A percentile compares a stretch with the other conserved stretches of the same genome.
Conservation (phyloP, 2,797 vertebrate genomes). For the Lacerta agilis region DNA sequence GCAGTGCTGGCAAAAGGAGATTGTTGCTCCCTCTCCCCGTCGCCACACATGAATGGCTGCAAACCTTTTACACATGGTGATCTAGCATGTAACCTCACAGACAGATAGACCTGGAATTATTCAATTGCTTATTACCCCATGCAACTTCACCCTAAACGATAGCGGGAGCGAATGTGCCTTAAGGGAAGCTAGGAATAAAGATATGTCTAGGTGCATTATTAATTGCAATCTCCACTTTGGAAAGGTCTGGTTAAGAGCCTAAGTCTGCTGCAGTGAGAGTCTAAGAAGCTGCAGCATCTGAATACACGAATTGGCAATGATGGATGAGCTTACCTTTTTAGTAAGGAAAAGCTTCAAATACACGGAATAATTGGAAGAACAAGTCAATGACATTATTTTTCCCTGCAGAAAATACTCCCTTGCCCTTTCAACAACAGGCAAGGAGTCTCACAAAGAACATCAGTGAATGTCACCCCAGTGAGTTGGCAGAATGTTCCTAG, state of each 20-base stretch:
- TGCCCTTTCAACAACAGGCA: conserved; percentile 47
- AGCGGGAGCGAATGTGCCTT: conserved; percentile 19
- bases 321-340: conserved; percentile 52
- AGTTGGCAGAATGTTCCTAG: conserved; percentile 58
- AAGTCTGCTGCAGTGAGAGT: conserved; percentile 54
- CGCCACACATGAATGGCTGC: neutral
- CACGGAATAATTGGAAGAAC: conserved; percentile 57
- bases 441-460: conserved; percentile 52
- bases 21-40: no score
- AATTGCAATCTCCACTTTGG: conserved; percentile 48
- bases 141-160: neutral
- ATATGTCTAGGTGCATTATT: conserved; percentile 43
- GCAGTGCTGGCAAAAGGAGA: no score
- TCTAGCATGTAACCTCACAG: neutral
- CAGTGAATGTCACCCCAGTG: conserved; percentile 51
- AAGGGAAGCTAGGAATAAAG: conserved; percentile 45
- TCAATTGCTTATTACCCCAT: neutral
- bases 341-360: conserved; percentile 51
- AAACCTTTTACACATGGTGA: neutral
- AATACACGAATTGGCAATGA: conserved; percentile 59
- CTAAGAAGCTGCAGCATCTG: conserved; percentile 41
- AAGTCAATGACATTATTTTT: conserved; percentile 54
- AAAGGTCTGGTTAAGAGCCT: conserved; percentile 42
- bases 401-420: conserved; percentile 50
- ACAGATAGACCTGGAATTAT: conserved; percentile 14